Base-by-base conservation (phyloP, 2,797 vertebrate genomes). In the Bryconaethiops microstoma region DNA sequence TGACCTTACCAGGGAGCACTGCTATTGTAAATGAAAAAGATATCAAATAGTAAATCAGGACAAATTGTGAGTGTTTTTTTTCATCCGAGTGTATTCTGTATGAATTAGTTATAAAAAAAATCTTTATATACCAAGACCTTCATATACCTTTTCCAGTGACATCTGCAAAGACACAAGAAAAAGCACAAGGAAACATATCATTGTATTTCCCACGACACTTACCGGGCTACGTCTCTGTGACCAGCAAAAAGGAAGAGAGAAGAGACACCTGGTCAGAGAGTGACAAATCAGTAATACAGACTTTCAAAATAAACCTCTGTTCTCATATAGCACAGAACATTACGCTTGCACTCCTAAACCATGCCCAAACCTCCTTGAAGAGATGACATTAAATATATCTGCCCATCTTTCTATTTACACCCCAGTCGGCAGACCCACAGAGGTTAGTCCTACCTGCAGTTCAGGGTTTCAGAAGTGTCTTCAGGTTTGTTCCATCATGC, bases 171-270 rank as follows among this genome's bases (percentile, higher is more conserved):
- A 48, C 29, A 69, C 17, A 62, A 35, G 23, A 77, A 6, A 70
- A 57, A 48, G 48, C n/a, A 79, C 25, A 74, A 52, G 35, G 42
- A 67, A 57, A 60, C 23, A 57, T 29, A 50, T n/a, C 52, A 52
- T 8, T 54, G 50, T 54, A 45, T 77, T 42, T 21, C n/a, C 78
- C 74, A 85, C 79, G 78, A 85, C 82, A 94, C 98, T 98, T 97
- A 99, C 97, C 96, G 97, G 97, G 88, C 97, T 99, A 91, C 97
- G 97, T 95, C 96, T 98, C 98, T 99, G 97, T 92, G 96, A 96
- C 94, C 97, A 96, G 97, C 96, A 95, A 95, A 97, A 98, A 94
- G 95, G 95, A 96, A 99, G 96, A 99, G 96, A 99, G 96, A 99
- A 97, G 92, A 99, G 95, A 98, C 82, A 97, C 95, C 96, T 97